phyloP scores from a whole-genome alignment of 1,140 invertebrate genomes.

The Drosophila pseudoananassae region DNA sequence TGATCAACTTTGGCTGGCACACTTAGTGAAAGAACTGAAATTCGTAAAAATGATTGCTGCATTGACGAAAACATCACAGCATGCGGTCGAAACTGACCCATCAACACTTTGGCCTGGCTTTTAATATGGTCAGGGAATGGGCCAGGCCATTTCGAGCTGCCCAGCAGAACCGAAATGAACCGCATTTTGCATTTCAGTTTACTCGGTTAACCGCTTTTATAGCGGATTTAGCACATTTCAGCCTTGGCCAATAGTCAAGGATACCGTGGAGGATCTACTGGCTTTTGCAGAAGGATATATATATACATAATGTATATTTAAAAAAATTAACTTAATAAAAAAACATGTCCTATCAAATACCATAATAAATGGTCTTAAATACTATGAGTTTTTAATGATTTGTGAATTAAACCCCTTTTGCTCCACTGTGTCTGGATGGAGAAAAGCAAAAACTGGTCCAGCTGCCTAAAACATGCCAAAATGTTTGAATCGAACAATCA shows the following conservation, averaged over 20 bases:
- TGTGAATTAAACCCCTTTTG: too few relatives aligned
- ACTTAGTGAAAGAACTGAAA: slow-evolving; percentile 1
- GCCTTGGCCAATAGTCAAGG: slow-evolving; percentile 20
- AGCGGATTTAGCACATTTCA: slow-evolving; percentile 76
- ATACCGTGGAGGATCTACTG: slow-evolving; percentile 15
- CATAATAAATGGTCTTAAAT: too few relatives aligned
- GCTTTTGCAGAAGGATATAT: too few relatives aligned
- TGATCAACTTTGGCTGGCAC: slow-evolving; percentile 5
- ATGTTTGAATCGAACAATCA: slow-evolving; percentile 75
- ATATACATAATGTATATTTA: too few relatives aligned
- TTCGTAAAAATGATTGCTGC: slow-evolving; percentile 12
- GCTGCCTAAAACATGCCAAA: slow-evolving; percentile 66
- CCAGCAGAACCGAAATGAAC: slow-evolving; percentile 34
- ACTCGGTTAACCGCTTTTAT: slow-evolving; percentile 76
- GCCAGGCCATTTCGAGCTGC: slow-evolving; percentile 14
- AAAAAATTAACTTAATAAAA: too few relatives aligned
- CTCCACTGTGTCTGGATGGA: slow-evolving; percentile 24
- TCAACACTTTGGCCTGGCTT: slow-evolving; percentile 44
- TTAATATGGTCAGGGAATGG: slow-evolving; percentile 15
- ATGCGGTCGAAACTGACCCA: slow-evolving; percentile 34
- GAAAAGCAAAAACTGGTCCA: slow-evolving; percentile 44
- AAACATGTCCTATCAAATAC: too few relatives aligned
- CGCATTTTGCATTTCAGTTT: slow-evolving; percentile 77
- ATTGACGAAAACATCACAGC: slow-evolving; percentile 13
- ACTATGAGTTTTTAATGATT: too few relatives aligned